A percentile compares a stretch with the other conserved stretches of the same genome.
Conservation (phyloP, 2,888 invertebrate genomes). For the Amblyjoppa proteus region DNA sequence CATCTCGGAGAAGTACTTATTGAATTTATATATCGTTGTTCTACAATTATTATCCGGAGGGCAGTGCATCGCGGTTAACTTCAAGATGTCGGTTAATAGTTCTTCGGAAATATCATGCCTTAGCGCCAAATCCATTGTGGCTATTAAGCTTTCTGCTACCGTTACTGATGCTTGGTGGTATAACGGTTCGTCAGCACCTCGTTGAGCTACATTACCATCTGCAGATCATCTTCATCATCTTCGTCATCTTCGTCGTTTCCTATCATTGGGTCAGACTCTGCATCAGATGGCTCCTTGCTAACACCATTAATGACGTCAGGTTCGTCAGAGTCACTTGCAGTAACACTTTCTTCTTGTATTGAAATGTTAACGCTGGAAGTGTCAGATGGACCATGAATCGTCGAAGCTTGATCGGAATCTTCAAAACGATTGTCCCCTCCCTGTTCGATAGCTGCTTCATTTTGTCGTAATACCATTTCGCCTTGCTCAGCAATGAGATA, state of each 20-base stretch:
- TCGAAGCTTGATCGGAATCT: no score
- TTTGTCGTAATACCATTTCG: no score
- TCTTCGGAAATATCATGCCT: slow-evolving; percentile 14
- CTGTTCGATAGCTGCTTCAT: no score
- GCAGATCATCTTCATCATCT: slow-evolving; percentile 4
- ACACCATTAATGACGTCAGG: neutral
- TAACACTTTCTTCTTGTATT: neutral
- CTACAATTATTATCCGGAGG: slow-evolving; percentile 50
- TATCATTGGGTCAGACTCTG: neutral
- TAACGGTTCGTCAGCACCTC: neutral
- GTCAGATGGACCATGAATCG: neutral
- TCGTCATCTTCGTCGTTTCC: neutral
- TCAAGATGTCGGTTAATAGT: slow-evolving; percentile 11
- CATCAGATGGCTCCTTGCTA: neutral
- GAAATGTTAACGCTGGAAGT: neutral
- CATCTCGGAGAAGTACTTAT: slow-evolving; percentile 47
- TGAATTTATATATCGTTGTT: slow-evolving; percentile 56
- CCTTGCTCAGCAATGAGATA: no score
- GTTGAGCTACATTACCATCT: neutral
- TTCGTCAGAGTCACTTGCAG: neutral
- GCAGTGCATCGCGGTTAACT: slow-evolving; percentile 53
- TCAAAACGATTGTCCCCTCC: no score
- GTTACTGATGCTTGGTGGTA: slow-evolving; percentile 38
- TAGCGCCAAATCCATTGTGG: slow-evolving; percentile 13
- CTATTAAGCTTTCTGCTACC: slow-evolving; percentile 31